A percentile compares a stretch with the other conserved stretches of the same genome.
Conservation (phyloP, 2,797 vertebrate genomes). For the Hippocampus kuda region DNA sequence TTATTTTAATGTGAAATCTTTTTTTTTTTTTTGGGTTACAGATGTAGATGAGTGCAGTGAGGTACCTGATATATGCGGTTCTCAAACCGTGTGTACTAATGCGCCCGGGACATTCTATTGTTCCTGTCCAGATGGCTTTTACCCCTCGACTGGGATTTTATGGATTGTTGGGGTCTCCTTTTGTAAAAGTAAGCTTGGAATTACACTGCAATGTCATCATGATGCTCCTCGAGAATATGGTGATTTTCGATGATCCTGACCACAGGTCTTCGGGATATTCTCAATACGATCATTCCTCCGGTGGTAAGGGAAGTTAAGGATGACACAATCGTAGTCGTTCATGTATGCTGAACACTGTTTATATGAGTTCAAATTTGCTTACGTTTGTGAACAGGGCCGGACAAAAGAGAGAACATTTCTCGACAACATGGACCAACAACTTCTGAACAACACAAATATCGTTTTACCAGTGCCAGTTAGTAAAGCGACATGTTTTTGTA, state of each 20-base stretch:
- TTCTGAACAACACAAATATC: slow-evolving; percentile 19
- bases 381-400: slow-evolving; percentile 32
- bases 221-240: too few relatives aligned
- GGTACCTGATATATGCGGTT: slow-evolving; percentile 41
- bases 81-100: slow-evolving; percentile 42
- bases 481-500: not conserved
- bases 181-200: slow-evolving; percentile 47
- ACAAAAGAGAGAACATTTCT: slow-evolving; percentile 42
- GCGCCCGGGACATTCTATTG: slow-evolving; percentile 41
- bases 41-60: slow-evolving; percentile 55
- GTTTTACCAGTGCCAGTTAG: slow-evolving; percentile 37
- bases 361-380: not conserved
- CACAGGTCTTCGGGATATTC: slow-evolving; percentile 29
- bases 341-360: not conserved
- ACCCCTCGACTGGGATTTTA: slow-evolving; percentile 39
- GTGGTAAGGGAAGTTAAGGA: slow-evolving; percentile 24
- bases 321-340: too few relatives aligned
- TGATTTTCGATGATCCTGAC: not conserved
- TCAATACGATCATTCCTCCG: slow-evolving; percentile 17
- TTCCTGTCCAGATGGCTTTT: slow-evolving; percentile 50
- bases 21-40: slow-evolving; percentile 19
- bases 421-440: slow-evolving; percentile 28
- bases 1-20: too few relatives aligned
- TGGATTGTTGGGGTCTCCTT: slow-evolving; percentile 32
- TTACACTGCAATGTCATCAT: not conserved